phyloP scores from a whole-genome alignment of 2,888 invertebrate species.

The Cephus runcator region DNA sequence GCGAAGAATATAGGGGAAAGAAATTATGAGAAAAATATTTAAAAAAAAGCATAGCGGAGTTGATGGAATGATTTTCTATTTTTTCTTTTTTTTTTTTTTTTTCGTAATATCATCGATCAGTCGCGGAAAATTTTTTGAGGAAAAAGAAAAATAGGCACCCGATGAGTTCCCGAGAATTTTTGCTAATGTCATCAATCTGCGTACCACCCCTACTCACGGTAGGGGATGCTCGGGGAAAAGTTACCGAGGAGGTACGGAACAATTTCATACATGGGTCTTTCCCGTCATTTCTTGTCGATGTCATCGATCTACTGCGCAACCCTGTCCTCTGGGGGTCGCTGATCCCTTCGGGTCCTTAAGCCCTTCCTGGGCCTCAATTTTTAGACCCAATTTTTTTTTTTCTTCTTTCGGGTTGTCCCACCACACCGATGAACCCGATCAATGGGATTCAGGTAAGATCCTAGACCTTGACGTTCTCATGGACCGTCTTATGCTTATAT shows the following conservation, averaged over 20 bases:
- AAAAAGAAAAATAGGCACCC: background rate
- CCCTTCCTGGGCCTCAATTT: constrained; percentile 46
- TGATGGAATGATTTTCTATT: background rate
- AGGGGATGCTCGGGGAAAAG: constrained; percentile 30
- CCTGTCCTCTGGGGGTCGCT: constrained; percentile 36
- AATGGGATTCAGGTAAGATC: constrained; percentile 47
- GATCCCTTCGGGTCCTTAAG: constrained; percentile 42
- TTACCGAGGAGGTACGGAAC: constrained; percentile 1
- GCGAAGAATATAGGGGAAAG: background rate
- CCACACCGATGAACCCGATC: constrained; percentile 37
- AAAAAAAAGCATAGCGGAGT: background rate
- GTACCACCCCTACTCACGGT: constrained; percentile 26
- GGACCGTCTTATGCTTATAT: constrained; percentile 35
- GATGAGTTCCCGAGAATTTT: background rate
- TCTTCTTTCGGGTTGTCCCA: constrained; percentile 37
- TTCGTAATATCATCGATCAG: background rate
- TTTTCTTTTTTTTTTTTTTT: background rate
- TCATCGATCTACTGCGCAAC: constrained; percentile 41
- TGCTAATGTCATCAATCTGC: constrained; percentile 21
- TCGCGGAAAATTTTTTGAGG: background rate
- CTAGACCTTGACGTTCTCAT: constrained; percentile 51
- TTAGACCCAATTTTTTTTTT: constrained; percentile 39
- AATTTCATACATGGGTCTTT: constrained; percentile 17
- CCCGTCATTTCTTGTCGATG: constrained; percentile 50
- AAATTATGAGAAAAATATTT: background rate